Base-by-base conservation (phyloP, 2,113 vertebrate species). In the Sapayoa aenigma region DNA sequence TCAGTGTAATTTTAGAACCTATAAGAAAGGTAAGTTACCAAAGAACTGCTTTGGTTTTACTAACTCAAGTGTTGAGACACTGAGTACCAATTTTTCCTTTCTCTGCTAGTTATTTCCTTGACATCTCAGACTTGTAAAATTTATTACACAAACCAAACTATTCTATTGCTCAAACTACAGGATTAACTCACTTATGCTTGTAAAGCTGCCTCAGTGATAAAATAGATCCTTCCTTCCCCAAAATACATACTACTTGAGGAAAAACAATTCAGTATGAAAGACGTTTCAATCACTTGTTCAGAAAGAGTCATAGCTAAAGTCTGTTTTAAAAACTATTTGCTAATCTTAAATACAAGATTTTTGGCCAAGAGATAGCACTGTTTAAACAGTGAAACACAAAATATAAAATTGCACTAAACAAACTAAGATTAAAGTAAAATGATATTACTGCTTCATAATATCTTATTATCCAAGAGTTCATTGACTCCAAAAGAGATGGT, bases 51-150 rank as follows among this genome's bases (percentile, higher is more conserved):
- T 56, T 35, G 6, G 1, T 11, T 89, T 74, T 59, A 47, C 7
- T 60, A 46, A 55, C 4, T 4, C 9, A 39, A 1, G 2, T 42
- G 28, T 41, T 27, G 41, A 68, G 31, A 68, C 4, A 22, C 0
- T 37, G 33, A 30, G 17, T 65, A 7, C 3, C 2, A 31, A 10
- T 41, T 56, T 91, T 58, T 42, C 10, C 18, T 75, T 76, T 75
- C 24, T 68, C 27, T 68, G 14, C 2, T 69, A 55, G 12, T 6
- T 30, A 21, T 73, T 15, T 76, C 12, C 30, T 52, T 55, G 27
- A 35, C 7, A 60, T 55, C 14, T 56, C 21, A 35, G 27, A 44
- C 24, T 56, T 56, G 1, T 20, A 72, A 1, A 0, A 62, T 41
- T 65, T 59, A 20, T 52, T 33, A n/a, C 33, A 56, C 44, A 53